Base-by-base conservation (phyloP, 2,888 invertebrate species). In the Thelaira solivaga region DNA sequence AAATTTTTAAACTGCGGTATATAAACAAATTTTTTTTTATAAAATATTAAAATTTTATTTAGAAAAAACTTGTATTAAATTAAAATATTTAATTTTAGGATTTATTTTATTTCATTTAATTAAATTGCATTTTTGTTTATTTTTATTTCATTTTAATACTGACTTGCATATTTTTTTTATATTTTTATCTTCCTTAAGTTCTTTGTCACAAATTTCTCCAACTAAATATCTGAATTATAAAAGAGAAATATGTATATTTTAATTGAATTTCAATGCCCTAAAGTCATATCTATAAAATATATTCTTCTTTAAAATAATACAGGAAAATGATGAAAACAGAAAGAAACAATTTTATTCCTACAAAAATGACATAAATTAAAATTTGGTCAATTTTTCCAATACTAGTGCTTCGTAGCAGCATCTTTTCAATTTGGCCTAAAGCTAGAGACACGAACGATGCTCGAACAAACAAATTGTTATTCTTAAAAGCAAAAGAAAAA, bases 401-500 rank as follows among this genome's bases (percentile, higher is more conserved):
- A 18, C n/a, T 41, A 41, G 20, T 41, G 29, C 16, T 22, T 29
- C 13, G 24, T 29, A 39, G 29, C 26, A 47, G n/a, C 20, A 39
- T 59, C 11, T 13, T 69, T 36, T 69, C 59, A 55, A 39, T 59
- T 69, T 59, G 4, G 68, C 59, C 68, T 41, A 7, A 47, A 59
- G 68, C 68, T 49, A 22, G 49, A 69, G 49, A 59, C 49, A 69
- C 57, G 45, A 43, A 31, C 22, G 39, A 49, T 31, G n/a, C n/a
- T n/a, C n/a, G n/a, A n/a, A n/a, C n/a, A n/a, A n/a, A 22, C 36
- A 59, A 59, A 68, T 68, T 57, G 57, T 20, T 68, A 57, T 68
- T 57, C 16, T 39, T 49, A 29, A 29, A 20, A 13, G 10, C 2
- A 11, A 53, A 41, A 18, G 20, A 8, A 41, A 39, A 68, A 53